phyloP scores from a whole-genome alignment of 2,797 vertebrate genomes.

The Tamandua tetradactyla region DNA sequence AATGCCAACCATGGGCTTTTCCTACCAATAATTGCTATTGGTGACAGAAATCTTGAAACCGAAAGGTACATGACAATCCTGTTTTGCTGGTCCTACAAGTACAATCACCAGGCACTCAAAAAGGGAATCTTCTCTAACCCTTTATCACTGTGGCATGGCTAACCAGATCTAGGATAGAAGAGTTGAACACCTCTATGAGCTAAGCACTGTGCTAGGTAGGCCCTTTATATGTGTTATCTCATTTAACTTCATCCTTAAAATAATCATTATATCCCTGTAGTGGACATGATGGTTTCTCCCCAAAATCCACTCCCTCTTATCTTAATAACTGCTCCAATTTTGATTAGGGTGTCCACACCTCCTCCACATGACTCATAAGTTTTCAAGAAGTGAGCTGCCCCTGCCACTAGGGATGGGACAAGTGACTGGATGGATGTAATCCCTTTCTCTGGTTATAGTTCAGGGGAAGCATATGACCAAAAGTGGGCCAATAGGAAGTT shows the following conservation, averaged over 20 bases:
- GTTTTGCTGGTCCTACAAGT: neutral
- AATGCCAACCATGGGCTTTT: neutral
- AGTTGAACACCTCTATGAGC: neutral
- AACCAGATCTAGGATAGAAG: neutral
- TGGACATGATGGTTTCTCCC: neutral
- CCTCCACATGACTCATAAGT: neutral
- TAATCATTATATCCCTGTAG: neutral
- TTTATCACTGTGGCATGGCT: neutral
- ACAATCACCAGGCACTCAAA: neutral
- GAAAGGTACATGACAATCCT: neutral
- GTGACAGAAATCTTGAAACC: conserved; percentile 15
- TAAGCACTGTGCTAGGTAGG: neutral
- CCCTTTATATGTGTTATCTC: neutral
- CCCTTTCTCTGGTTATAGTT: neutral
- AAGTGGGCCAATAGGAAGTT: neutral
- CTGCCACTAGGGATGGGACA: neutral
- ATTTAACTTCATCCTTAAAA: neutral
- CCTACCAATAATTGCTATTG: neutral
- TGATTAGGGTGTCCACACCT: neutral
- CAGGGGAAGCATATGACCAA: neutral
- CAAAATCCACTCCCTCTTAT: neutral
- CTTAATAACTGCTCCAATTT: neutral
- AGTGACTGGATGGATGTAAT: neutral
- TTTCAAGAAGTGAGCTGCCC: neutral
- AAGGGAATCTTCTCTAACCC: neutral